Evolutionary conservation across 2,797 vertebrate genomes (phyloP).

Genomic region (Diceros bicornis): DNA sequence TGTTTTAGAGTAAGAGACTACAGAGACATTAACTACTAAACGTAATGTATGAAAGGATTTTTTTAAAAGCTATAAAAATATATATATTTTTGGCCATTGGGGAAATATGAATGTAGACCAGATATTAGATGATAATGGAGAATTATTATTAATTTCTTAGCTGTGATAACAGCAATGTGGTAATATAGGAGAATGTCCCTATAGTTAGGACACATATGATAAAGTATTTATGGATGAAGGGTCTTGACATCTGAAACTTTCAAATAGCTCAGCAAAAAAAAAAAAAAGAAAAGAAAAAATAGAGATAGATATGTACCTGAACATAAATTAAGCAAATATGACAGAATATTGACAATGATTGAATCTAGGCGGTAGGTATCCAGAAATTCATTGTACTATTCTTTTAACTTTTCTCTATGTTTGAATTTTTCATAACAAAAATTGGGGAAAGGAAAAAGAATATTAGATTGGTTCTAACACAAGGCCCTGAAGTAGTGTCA

Average conservation of each 20-base stretch:
- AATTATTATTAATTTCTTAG: neutral
- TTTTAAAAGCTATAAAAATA: neutral
- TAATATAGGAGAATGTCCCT: neutral
- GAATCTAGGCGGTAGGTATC: neutral
- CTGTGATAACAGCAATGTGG: neutral
- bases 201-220: neutral
- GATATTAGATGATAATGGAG: neutral
- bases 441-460: neutral
- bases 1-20: neutral
- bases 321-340: neutral
- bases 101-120: neutral
- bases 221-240: neutral
- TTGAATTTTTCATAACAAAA: conserved; percentile 45
- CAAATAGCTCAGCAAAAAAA: neutral
- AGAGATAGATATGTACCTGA: neutral
- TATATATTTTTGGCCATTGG: neutral
- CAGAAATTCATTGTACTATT: neutral
- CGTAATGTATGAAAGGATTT: neutral
- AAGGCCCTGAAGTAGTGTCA: neutral
- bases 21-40: neutral
- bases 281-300: too few relatives aligned
- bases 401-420: neutral
- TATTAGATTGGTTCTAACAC: neutral
- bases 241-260: neutral
- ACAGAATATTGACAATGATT: neutral